These are phyloP conservation scores for Benitochromis conjunctus DNA, from an alignment of 2,113 vertebrate species.

Conservation along the genomic window DNA sequence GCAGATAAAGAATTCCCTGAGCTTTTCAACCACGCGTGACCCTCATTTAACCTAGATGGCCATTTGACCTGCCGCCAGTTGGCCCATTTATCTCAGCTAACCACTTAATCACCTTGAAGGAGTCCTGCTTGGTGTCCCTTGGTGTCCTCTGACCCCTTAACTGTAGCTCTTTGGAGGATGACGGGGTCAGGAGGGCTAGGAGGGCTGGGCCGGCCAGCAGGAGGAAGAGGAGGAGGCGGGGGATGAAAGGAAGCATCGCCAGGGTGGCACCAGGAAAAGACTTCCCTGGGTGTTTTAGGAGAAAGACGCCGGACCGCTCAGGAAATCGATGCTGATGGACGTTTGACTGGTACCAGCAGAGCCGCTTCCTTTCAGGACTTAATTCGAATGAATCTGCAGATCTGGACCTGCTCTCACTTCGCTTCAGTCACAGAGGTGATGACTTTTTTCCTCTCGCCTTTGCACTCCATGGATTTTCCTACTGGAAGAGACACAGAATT, in stretches of 20 bases:
- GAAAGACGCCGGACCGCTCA: background rate
- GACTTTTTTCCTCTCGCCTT: background rate
- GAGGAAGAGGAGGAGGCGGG: constrained; percentile 42
- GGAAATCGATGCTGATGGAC: background rate
- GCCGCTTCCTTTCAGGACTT: background rate
- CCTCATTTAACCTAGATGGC: background rate
- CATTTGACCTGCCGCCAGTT: background rate
- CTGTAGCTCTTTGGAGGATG: constrained; percentile 9
- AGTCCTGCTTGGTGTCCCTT: constrained; percentile 29
- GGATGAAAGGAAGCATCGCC: constrained; percentile 15
- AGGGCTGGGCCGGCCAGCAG: constrained; percentile 24
- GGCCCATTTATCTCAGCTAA: background rate
- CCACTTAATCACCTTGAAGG: constrained; percentile 48
- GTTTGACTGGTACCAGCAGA: background rate
- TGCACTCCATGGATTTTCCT: background rate
- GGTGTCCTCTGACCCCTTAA: constrained; percentile 29
- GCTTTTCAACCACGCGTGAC: background rate
- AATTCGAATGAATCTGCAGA: background rate
- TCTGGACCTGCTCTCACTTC: background rate
- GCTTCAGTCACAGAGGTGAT: background rate
- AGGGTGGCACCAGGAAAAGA: background rate
- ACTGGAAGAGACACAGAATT: constrained; percentile 5
- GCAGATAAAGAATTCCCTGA: background rate
- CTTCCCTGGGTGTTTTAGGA: background rate
- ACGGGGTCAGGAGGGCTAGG: constrained; percentile 7